Evolutionary conservation across 1,140 invertebrate genomes (phyloP).

Genomic region (Brachionus angularis): DNA sequence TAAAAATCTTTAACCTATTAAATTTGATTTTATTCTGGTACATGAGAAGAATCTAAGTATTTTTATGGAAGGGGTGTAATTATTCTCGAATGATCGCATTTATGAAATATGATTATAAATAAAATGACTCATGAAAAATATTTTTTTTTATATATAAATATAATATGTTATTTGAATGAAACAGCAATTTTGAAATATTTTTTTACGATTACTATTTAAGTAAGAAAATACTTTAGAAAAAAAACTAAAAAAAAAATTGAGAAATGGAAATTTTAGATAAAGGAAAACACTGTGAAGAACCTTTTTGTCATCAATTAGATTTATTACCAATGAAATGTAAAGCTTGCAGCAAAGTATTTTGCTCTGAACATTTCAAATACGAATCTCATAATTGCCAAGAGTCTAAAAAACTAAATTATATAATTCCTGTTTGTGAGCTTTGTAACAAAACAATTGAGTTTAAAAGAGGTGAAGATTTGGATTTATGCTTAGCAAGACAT

Average conservation of each 20-base stretch:
- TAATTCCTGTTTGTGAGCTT: slow-evolving; percentile 30
- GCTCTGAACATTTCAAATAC: slow-evolving; percentile 37
- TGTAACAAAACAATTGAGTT: slow-evolving; percentile 35
- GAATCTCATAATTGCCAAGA: slow-evolving; percentile 37
- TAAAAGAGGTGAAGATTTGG: slow-evolving; percentile 35
- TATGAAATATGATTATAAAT: too few relatives aligned
- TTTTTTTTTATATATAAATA: too few relatives aligned
- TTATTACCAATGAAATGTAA: slow-evolving; percentile 40
- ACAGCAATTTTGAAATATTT: too few relatives aligned
- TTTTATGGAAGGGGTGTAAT: too few relatives aligned
- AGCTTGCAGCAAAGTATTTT: slow-evolving; percentile 24
- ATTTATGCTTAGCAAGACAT: slow-evolving; percentile 21
- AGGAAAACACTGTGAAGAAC: slow-evolving; percentile 39
- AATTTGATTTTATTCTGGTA: too few relatives aligned
- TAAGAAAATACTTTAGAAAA: too few relatives aligned
- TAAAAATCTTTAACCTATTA: too few relatives aligned
- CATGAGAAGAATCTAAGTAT: too few relatives aligned
- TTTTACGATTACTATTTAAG: too few relatives aligned
- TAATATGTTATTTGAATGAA: too few relatives aligned
- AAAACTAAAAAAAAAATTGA: neutral
- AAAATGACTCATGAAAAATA: too few relatives aligned
- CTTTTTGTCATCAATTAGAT: slow-evolving; percentile 27
- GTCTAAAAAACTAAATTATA: slow-evolving; percentile 25
- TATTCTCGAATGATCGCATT: too few relatives aligned
- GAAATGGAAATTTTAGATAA: slow-evolving; percentile 41